Evolutionary conservation across 1,140 invertebrate genomes (phyloP).

Genomic region (Daktulosphaira vitifoliae): DNA sequence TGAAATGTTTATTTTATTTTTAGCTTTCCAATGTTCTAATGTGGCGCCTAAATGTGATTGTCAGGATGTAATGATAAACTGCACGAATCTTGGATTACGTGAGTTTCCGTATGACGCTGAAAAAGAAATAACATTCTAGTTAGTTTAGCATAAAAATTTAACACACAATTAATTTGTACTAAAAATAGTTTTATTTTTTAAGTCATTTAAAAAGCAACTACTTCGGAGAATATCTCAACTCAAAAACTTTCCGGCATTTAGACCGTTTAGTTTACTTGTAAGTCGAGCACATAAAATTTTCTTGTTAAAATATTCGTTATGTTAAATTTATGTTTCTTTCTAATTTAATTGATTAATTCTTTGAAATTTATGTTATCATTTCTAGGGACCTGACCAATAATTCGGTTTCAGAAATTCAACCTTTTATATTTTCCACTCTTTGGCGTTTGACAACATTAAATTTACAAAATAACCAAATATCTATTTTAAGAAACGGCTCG

Average conservation of each 20-base stretch:
- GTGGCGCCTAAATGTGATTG: constrained; percentile 41
- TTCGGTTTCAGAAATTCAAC: constrained; percentile 39
- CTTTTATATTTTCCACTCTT: constrained; percentile 41
- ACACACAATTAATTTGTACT: no score
- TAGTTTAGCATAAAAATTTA: no score
- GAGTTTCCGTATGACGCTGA: constrained; percentile 41
- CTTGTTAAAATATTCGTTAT: no score
- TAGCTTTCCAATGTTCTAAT: constrained; percentile 42
- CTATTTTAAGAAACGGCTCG: constrained; percentile 38
- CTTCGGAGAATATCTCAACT: constrained; percentile 38
- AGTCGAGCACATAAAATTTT: no score
- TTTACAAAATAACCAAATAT: constrained; percentile 42
- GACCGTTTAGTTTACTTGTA: constrained; percentile 42
- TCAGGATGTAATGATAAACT: constrained; percentile 43
- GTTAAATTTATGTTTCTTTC: no score
- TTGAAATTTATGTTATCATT: constrained; percentile 6
- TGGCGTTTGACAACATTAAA: constrained; percentile 43
- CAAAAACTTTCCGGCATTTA: constrained; percentile 40
- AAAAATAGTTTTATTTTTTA: constrained; percentile 6
- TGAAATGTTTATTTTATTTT: constrained; percentile 21
- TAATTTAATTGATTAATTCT: no score
- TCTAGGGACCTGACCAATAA: constrained; percentile 42
- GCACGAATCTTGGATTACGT: constrained; percentile 38
- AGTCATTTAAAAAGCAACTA: constrained; percentile 41
- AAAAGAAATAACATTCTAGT: constrained; percentile 42